Evolutionary conservation across 2,113 vertebrate genomes (phyloP).

Genomic region (Tachycineta bicolor): DNA sequence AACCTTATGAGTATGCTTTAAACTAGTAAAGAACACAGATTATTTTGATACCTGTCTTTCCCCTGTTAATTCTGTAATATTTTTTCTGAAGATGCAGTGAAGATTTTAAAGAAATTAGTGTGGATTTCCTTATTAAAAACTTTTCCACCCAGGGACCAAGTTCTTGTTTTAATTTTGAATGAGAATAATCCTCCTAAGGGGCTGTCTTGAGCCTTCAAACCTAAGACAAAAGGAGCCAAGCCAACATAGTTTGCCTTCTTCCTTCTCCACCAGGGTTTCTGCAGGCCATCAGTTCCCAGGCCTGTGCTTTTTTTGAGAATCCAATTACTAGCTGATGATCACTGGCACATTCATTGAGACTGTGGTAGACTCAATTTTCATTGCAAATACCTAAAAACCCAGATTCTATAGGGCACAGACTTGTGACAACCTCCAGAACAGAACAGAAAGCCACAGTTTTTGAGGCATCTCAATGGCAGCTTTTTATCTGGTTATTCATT

Average conservation of each 20-base stretch:
- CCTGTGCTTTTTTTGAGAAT: background rate
- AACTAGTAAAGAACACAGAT: background rate
- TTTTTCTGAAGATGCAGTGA: background rate
- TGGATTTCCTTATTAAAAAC: background rate
- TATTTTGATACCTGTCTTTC: background rate
- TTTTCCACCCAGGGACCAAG: background rate
- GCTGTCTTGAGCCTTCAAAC: background rate
- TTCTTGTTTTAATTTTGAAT: background rate
- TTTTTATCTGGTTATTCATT: background rate
- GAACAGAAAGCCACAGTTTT: background rate
- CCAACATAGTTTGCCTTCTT: background rate
- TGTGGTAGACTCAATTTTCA: background rate
- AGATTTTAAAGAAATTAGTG: background rate
- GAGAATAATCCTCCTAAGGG: background rate
- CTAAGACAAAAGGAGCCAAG: background rate
- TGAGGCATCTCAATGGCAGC: background rate
- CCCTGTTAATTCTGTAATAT: background rate
- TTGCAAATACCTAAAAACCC: background rate
- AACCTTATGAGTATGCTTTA: background rate
- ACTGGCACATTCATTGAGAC: background rate
- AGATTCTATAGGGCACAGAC: background rate
- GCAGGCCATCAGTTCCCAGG: background rate
- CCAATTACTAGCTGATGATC: background rate
- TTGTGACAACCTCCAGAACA: background rate
- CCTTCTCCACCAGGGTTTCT: background rate